phyloP scores from a whole-genome alignment of 2,113 vertebrate genomes.

The Zapornia atra region DNA sequence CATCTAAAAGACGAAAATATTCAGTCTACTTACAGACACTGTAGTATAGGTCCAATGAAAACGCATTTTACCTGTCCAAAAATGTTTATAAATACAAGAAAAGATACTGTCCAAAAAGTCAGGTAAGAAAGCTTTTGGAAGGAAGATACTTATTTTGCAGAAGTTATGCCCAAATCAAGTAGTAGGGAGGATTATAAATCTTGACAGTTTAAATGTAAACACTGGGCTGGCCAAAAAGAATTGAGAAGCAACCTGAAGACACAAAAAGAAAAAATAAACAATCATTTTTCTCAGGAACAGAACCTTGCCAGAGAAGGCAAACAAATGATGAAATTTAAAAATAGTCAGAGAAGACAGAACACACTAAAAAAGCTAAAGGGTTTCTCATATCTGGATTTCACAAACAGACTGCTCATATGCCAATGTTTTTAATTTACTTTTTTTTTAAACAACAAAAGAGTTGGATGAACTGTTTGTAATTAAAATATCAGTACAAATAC shows the following conservation, averaged over 20 bases:
- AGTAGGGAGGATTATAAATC: neutral
- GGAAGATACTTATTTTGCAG: neutral
- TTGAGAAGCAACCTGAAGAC: neutral
- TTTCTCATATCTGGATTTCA: neutral
- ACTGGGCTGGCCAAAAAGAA: neutral
- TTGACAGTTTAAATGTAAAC: neutral
- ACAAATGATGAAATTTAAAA: neutral
- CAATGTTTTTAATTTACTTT: neutral
- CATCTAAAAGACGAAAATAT: neutral
- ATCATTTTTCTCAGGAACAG: neutral
- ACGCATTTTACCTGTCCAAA: neutral
- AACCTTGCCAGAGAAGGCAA: neutral
- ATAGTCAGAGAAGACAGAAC: rapidly evolving
- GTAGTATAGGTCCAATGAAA: neutral
- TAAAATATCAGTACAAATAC: neutral
- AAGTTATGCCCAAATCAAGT: neutral
- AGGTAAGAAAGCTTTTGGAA: neutral
- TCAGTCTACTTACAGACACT: neutral
- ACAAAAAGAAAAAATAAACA: neutral
- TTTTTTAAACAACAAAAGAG: neutral
- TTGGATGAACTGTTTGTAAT: neutral
- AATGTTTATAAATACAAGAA: neutral
- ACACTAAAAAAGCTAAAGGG: neutral
- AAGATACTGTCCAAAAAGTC: neutral
- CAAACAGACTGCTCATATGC: neutral